A percentile compares a stretch with the other conserved stretches of the same genome.
Evolutionary conservation across 2,113 vertebrate species (phyloP).

Genomic region (Nothoprocta perdicaria): DNA sequence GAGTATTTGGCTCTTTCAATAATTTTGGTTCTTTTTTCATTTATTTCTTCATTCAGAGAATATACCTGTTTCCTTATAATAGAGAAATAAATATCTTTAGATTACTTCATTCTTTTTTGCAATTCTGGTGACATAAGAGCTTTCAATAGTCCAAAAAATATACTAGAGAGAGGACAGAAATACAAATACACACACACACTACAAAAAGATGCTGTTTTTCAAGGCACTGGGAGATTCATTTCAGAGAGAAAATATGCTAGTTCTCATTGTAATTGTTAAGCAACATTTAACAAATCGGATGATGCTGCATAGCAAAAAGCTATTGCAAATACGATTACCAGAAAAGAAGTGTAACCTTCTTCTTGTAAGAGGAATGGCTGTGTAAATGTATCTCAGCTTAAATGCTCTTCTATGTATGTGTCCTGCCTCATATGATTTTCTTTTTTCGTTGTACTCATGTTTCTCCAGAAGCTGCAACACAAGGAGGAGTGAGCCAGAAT

Average conservation of each 20-base stretch:
- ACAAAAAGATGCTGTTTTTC: neutral
- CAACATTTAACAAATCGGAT: neutral
- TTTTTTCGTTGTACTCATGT: neutral
- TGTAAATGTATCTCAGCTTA: neutral
- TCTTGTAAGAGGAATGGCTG: neutral
- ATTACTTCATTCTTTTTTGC: neutral
- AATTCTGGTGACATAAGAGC: rapidly evolving
- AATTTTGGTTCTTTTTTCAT: neutral
- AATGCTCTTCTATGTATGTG: neutral
- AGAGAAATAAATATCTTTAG: neutral
- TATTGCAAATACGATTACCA: neutral
- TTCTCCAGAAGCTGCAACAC: neutral
- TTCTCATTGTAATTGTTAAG: neutral
- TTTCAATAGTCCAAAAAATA: neutral
- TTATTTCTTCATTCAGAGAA: neutral
- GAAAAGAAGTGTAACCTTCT: neutral
- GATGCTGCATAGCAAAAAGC: neutral
- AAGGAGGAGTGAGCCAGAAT: rapidly evolving
- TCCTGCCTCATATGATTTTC: neutral
- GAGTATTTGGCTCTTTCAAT: neutral
- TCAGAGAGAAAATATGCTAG: neutral
- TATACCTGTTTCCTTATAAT: neutral
- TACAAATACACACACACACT: neutral
- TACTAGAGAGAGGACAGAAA: neutral
- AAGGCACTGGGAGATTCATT: neutral